Percentiles rank a stretch among this genome's conserved stretches.
These are phyloP conservation scores for Falco berigora DNA, from an alignment of 2,797 vertebrate species.

Conservation along the genomic window DNA sequence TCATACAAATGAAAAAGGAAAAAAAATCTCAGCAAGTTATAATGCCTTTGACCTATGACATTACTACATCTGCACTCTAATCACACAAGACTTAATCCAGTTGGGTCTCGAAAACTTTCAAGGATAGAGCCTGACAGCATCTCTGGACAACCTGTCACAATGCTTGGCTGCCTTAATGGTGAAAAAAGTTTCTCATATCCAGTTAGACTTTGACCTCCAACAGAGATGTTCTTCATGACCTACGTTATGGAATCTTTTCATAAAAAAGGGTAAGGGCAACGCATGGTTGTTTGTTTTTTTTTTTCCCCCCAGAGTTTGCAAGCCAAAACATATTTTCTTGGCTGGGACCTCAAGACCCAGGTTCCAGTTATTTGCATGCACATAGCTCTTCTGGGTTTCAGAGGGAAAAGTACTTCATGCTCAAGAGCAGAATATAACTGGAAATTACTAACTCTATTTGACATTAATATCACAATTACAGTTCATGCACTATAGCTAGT, in stretches of 20 bases:
- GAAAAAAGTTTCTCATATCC: neutral
- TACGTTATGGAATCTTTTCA: neutral
- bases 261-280: neutral
- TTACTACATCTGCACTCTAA: neutral
- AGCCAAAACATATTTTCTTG: neutral
- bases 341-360: neutral
- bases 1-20: neutral
- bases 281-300: neutral
- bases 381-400: neutral
- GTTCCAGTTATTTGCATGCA: neutral
- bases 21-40: neutral
- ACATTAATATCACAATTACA: conserved; percentile 48
- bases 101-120: neutral
- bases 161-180: neutral
- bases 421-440: neutral
- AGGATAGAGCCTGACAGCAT: neutral
- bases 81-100: neutral
- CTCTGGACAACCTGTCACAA: neutral
- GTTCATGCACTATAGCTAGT: conserved; percentile 34
- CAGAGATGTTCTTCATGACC: neutral
- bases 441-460: conserved; percentile 15
- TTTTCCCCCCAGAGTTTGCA: neutral
- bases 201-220: neutral
- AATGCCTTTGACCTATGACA: neutral
- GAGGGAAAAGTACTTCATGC: neutral